These are phyloP conservation scores for Anaspis maculata DNA, from an alignment of 2,888 invertebrate species.

Conservation along the genomic window DNA sequence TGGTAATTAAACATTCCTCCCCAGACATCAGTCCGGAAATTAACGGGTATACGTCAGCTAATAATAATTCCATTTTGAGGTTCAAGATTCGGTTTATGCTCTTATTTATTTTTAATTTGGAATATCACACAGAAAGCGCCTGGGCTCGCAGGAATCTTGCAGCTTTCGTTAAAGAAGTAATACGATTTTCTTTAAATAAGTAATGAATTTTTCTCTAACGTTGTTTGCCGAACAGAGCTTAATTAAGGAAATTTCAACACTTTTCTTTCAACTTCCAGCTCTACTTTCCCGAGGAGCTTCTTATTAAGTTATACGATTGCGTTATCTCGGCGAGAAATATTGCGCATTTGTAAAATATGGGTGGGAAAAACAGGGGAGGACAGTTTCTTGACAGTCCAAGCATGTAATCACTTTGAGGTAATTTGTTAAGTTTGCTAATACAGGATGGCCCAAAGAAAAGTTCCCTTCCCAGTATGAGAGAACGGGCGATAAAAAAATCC, in stretches of 20 bases:
- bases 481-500: no score
- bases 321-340: conserved; percentile 13
- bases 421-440: no score
- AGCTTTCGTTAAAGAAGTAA: conserved; percentile 6
- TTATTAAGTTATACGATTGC: conserved; percentile 16
- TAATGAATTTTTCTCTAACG: conserved; percentile 20
- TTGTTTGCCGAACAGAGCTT: conserved; percentile 19
- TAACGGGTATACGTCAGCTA: no score
- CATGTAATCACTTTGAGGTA: no score
- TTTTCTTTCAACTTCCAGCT: conserved; percentile 17
- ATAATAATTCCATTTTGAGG: no score
- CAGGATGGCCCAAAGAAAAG: no score
- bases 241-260: conserved; percentile 21
- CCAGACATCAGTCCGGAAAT: no score
- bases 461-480: no score
- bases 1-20: no score
- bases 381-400: no score
- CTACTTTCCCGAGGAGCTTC: conserved; percentile 12
- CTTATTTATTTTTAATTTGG: conserved; percentile 2
- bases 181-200: conserved; percentile 17
- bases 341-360: conserved; percentile 10
- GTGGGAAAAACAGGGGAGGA: not conserved
- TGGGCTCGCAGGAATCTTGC: no score
- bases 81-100: no score
- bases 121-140: not conserved